Conservation (phyloP, 1,140 invertebrate genomes). For the Ips typographus region DNA sequence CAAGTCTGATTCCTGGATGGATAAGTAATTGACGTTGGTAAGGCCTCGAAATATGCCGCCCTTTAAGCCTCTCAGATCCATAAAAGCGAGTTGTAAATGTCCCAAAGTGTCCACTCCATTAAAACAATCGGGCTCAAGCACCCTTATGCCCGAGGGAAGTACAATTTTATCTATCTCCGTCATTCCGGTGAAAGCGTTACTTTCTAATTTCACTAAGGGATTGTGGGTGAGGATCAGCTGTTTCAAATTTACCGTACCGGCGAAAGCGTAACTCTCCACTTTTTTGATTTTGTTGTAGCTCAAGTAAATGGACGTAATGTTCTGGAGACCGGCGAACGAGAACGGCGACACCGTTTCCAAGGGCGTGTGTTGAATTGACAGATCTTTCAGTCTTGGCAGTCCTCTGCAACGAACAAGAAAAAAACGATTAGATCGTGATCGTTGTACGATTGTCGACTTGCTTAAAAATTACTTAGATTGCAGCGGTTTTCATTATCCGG, state of each 20-base stretch:
- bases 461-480: constrained; percentile 10
- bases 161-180: constrained; percentile 75
- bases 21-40: constrained; percentile 68
- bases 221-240: constrained; percentile 75
- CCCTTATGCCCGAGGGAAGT: constrained; percentile 73
- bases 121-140: constrained; percentile 76
- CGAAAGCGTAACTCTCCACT: constrained; percentile 78
- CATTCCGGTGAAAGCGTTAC: constrained; percentile 76
- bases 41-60: constrained; percentile 75
- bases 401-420: constrained; percentile 55
- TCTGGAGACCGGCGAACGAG: constrained; percentile 79
- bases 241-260: constrained; percentile 77
- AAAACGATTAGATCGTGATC: background rate
- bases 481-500: constrained; percentile 17
- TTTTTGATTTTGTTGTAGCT: constrained; percentile 76
- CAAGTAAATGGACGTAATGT: constrained; percentile 72
- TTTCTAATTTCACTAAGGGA: constrained; percentile 70
- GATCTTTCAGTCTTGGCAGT: constrained; percentile 68
- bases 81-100: constrained; percentile 74
- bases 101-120: constrained; percentile 76
- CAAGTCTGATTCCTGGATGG: constrained; percentile 77
- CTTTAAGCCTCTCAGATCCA: constrained; percentile 72
- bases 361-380: constrained; percentile 81
- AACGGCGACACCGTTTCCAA: constrained; percentile 73
- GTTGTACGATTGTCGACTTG: background rate